Base-by-base conservation (phyloP, 2,113 vertebrate species). In the Nansenia antarctica region DNA sequence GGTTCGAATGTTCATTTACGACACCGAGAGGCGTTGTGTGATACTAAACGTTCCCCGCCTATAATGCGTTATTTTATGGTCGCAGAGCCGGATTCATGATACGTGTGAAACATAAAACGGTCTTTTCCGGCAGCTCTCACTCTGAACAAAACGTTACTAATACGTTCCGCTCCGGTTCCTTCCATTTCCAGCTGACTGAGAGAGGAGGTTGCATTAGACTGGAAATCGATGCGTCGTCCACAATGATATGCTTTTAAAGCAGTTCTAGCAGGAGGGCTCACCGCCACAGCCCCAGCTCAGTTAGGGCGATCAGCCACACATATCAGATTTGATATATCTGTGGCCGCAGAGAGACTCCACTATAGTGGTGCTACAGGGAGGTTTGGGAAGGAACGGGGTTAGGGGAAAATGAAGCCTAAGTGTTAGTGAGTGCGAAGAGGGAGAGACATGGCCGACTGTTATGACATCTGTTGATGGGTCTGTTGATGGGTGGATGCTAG, bases 151-250 rank as follows among this genome's bases (percentile, higher is more conserved):
- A 35, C n/a, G 20, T n/a, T 0, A 9, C 58, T 60, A 31, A 47
- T 47, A 2, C 9, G 37, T n/a, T 35, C 35, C 32, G 54, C 54
- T 59, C 45, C 18, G n/a, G 15, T 31, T 35, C 31, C 52, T 57
- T 20, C 34, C 31, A n/a, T 35, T 55, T 54, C n/a, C 47, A 12
- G 47, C 52, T 37, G 52, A 24, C 39, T 18, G 26, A 31, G 39
- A 69, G 57, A 5, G 27, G 45, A 45, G 11, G 37, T 31, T 68
- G 26, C 49, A 64, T 55, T 64, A 45, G 26, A 55, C 32, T 18
- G 52, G 45, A 53, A 45, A 71, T 71, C 69, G 15, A 70, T 70
- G 42, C 20, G n/a, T 64, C 35, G 22, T 37, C 27, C 35, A 37
- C 15, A 58, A 24, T 47, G 62, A 45, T 62, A 26, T 60, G n/a